Conservation (phyloP, 30 jellyfish, hydroid and myxozoan species). For the Cassiopea andromeda region DNA sequence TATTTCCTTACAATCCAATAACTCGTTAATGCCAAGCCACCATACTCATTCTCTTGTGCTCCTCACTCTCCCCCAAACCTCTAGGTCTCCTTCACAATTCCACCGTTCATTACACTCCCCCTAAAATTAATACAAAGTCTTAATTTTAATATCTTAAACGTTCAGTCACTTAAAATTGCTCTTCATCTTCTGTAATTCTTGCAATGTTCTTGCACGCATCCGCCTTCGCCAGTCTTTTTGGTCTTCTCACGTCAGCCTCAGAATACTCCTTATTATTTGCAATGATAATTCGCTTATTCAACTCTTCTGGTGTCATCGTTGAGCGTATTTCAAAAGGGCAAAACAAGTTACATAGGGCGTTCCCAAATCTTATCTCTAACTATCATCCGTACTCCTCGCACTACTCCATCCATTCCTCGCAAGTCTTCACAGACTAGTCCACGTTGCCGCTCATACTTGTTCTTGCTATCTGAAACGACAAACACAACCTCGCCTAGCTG, state of each 20-base stretch:
- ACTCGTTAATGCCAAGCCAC: background rate
- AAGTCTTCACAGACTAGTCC: slow-evolving; percentile 65
- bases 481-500: slow-evolving; percentile 52
- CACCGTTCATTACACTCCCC: slow-evolving; percentile 23
- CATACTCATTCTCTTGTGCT: background rate
- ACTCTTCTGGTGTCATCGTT: slow-evolving; percentile 35
- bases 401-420: slow-evolving; percentile 60
- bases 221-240: slow-evolving; percentile 23
- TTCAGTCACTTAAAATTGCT: slow-evolving; percentile 14
- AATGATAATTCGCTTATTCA: slow-evolving; percentile 30
- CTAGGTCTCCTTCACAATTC: slow-evolving; percentile 2
- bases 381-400: slow-evolving; percentile 61
- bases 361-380: slow-evolving; percentile 52
- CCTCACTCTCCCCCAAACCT: background rate
- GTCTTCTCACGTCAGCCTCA: slow-evolving; percentile 44
- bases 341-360: slow-evolving; percentile 47
- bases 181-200: slow-evolving; percentile 32
- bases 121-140: slow-evolving; percentile 40
- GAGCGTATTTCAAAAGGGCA: slow-evolving; percentile 56
- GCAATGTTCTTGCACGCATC: slow-evolving; percentile 22
- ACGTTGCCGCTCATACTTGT: slow-evolving; percentile 56
- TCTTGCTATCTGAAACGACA: slow-evolving; percentile 54
- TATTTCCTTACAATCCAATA: too few relatives aligned
- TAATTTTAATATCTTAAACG: slow-evolving; percentile 16
- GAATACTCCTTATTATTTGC: slow-evolving; percentile 21